Evolutionary conservation across 2,888 invertebrate genomes (phyloP).

Genomic region (Operophtera brumata): DNA sequence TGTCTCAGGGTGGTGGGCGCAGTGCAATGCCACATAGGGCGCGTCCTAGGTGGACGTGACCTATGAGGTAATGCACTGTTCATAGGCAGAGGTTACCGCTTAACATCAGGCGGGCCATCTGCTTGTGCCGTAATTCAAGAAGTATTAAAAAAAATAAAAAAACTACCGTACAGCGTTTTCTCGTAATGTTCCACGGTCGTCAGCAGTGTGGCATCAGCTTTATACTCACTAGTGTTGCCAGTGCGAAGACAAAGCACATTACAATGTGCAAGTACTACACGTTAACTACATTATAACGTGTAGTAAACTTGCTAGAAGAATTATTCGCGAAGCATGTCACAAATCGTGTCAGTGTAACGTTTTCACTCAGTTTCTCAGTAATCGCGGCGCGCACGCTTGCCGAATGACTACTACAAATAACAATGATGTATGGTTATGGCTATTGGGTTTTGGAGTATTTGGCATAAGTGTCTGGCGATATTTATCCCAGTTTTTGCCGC

Average conservation of each 20-base stretch:
- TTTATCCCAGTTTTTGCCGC: neutral
- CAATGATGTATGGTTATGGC: slow-evolving; percentile 72
- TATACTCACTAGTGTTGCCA: neutral
- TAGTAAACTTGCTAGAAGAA: slow-evolving; percentile 8
- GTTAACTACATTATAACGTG: neutral
- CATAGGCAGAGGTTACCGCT: no score
- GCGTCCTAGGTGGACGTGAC: no score
- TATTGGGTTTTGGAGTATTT: slow-evolving; percentile 28
- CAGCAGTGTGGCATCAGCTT: no score
- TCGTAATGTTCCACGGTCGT: no score
- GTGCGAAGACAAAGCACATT: neutral
- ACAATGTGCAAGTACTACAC: neutral
- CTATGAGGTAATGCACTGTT: no score
- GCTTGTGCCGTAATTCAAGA: no score
- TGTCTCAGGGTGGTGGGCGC: no score
- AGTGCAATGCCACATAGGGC: no score
- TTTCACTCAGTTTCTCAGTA: slow-evolving; percentile 64
- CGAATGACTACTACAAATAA: slow-evolving; percentile 74
- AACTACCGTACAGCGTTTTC: no score
- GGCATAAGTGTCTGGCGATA: neutral
- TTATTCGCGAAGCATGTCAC: slow-evolving; percentile 32
- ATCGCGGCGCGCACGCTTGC: slow-evolving; percentile 63
- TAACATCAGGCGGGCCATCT: no score
- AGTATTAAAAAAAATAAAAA: no score
- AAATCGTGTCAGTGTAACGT: slow-evolving; percentile 51